phyloP scores from a whole-genome alignment of 1,140 invertebrate genomes.

The Chironomus striatipennis region DNA sequence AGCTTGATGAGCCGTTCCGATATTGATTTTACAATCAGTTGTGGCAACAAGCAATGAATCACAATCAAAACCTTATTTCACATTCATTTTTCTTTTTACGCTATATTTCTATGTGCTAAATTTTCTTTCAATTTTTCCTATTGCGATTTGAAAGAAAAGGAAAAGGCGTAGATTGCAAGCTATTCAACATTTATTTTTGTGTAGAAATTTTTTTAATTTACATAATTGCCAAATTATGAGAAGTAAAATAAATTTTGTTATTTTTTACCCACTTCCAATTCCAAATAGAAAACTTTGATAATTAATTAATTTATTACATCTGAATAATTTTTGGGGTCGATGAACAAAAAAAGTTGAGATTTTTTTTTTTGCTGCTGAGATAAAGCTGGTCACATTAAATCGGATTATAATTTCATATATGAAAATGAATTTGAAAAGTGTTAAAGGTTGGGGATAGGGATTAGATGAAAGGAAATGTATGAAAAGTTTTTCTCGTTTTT shows the following conservation, averaged over 20 bases:
- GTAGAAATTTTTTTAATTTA: neutral
- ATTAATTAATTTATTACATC: too few species aligned
- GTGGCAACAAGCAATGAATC: neutral
- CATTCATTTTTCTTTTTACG: neutral
- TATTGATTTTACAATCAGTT: neutral
- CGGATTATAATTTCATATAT: too few species aligned
- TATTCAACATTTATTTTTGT: neutral
- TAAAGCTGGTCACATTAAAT: too few species aligned
- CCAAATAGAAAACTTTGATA: too few species aligned
- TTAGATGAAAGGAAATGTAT: too few species aligned
- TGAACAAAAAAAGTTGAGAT: too few species aligned
- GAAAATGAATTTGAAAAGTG: too few species aligned
- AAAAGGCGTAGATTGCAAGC: neutral
- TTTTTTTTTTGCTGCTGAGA: too few species aligned
- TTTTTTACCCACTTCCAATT: too few species aligned
- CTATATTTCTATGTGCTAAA: neutral
- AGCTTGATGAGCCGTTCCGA: neutral
- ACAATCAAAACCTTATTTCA: neutral
- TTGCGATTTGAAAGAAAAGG: neutral
- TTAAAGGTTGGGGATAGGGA: too few species aligned
- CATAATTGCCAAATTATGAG: constrained; percentile 9
- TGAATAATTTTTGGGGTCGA: too few species aligned
- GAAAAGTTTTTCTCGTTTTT: too few species aligned
- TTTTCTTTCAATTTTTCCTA: neutral
- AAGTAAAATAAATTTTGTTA: neutral